Evolutionary conservation across 2,888 invertebrate genomes (phyloP).

Genomic region (Tiphia femorata): DNA sequence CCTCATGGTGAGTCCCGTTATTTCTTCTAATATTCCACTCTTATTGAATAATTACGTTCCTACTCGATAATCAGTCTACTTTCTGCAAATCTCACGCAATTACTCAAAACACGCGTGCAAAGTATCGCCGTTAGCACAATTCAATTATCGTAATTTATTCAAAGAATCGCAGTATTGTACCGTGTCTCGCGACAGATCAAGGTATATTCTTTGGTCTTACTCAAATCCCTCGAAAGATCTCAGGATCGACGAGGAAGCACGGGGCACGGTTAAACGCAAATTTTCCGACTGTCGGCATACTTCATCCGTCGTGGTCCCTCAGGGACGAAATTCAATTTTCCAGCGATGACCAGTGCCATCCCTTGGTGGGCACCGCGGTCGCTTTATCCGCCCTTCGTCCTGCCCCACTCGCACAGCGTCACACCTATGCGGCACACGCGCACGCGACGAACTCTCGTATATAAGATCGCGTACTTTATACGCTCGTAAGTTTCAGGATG

Average conservation of each 20-base stretch:
- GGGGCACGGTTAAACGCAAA: slow-evolving; percentile 47
- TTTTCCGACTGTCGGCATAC: slow-evolving; percentile 63
- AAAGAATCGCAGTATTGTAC: too few species aligned
- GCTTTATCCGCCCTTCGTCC: slow-evolving; percentile 28
- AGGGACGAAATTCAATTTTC: slow-evolving; percentile 68
- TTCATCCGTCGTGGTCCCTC: slow-evolving; percentile 59
- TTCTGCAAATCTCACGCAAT: too few species aligned
- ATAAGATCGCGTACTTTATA: slow-evolving; percentile 60
- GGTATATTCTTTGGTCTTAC: too few species aligned
- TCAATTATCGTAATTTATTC: background rate
- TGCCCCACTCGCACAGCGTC: background rate
- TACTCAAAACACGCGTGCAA: background rate
- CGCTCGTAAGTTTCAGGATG: slow-evolving; percentile 62
- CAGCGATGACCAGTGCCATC: slow-evolving; percentile 65
- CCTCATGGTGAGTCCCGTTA: slow-evolving; percentile 80
- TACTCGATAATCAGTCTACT: too few species aligned
- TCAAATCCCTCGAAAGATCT: background rate
- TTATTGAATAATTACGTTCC: too few species aligned
- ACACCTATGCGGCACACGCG: slow-evolving; percentile 1
- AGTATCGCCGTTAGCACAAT: background rate
- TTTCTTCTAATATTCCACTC: too few species aligned
- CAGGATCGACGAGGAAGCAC: too few species aligned
- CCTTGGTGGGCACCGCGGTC: slow-evolving; percentile 33
- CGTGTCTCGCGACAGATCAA: too few species aligned
- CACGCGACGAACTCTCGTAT: slow-evolving; percentile 8